Evolutionary conservation across 2,888 invertebrate genomes (phyloP), one percentile per base, ranked within the genome.

Genomic region (Drosophila birchii): DNA sequence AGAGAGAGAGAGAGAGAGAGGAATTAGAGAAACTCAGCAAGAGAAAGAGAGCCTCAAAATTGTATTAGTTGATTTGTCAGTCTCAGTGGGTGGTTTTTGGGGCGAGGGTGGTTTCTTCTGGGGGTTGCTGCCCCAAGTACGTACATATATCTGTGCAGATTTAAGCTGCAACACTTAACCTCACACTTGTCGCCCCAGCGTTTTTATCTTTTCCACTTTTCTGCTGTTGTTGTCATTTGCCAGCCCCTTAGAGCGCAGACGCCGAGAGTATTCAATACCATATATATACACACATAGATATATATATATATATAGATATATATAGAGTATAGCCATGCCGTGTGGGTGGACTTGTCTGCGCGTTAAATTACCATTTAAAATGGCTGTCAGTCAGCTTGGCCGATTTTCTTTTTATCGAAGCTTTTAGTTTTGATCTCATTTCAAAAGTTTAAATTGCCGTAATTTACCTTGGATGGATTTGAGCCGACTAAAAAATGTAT

Each of bases 331-430:
- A 34, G 75, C 43, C 58, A 23, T 76, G 34, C 56, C 57, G 41
- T 56, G 69, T 58, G 69, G 34, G 54, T 49, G 54, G 69, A 66
- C 60, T 49, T 64, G 59, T 69, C 73, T 70, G 69, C 58, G 76
- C 77, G 78, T 82, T 81, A 80, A 85, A 87, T 90, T 87, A 89
- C 88, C 90, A 86, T 90, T 90, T 89, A 89, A 89, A 89, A 89
- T 89, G 89, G 89, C 90, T 89, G 88, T 90, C 88, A 81, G 87
- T 80, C 79, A 76, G 90, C 75, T 76, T 51, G 79, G 60, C 74
- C 80, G 78, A 87, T 89, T 89, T 76, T 74, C 69, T 73, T 81
- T 87, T 89, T 87, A 89, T 89, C 89, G 89, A 79, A 68, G 89
- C 90, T 88, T 86, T 86, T 86, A 90, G 87, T 88, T 88, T 77